Conservation (phyloP, 2,113 vertebrate species). For the Phalacrocorax brasilianus region DNA sequence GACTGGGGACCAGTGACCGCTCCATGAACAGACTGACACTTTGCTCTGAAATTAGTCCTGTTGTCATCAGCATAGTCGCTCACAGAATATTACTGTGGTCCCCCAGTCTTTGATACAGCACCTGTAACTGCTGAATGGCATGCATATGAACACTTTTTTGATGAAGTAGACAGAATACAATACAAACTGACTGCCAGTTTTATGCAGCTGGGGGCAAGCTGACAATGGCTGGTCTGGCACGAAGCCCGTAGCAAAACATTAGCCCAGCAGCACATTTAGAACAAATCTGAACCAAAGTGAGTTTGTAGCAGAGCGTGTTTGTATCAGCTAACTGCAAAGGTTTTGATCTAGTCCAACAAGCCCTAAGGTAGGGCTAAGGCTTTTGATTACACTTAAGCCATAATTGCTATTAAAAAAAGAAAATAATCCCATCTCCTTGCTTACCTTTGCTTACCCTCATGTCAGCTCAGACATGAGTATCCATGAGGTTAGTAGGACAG, state of each 20-base stretch:
- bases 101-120: neutral
- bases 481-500: neutral
- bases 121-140: neutral
- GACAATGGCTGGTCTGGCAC: neutral
- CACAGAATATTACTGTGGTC: neutral
- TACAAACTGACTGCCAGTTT: neutral
- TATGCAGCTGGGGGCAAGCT: neutral
- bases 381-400: neutral
- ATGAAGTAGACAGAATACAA: neutral
- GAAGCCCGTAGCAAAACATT: neutral
- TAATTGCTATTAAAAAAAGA: neutral
- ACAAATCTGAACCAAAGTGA: neutral
- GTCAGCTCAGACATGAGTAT: rapidly evolving
- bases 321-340: neutral
- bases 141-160: neutral
- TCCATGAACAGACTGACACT: neutral
- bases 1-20: neutral
- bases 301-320: neutral
- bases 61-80: neutral
- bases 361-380: neutral
- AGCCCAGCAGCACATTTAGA: neutral
- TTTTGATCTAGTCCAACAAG: neutral
- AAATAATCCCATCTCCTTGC: neutral
- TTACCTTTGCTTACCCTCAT: neutral
- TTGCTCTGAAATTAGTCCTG: neutral